Base-by-base conservation (phyloP, 2,113 vertebrate genomes). In the Periophthalmus modestus region DNA sequence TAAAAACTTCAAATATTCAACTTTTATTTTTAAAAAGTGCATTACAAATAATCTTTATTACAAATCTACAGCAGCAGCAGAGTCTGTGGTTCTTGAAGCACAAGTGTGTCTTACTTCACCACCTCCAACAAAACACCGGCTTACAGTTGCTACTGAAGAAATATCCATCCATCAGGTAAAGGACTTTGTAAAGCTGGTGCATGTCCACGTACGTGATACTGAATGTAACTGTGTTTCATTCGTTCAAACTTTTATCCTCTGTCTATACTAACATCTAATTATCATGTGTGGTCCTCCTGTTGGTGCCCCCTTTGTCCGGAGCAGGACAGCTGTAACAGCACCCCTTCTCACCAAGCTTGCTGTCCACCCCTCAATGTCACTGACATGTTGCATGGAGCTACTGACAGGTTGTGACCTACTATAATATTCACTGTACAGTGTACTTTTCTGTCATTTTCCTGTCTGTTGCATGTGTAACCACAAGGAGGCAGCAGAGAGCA, bases 321-420 rank as follows among this genome's bases (percentile, higher is more conserved):
- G 46, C 84, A 94, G 93, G 90, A 93, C 77, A 92, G 90, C 80
- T 87, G 87, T 80, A 92, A 90, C 82, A 89, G 85, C 88, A 92
- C 91, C 50, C 91, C 93, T 73, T 89, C 88, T 78, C 90, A 87
- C 83, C 92, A 89, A 89, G 89, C 87, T 75, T 94, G 92, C 87
- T 93, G 93, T 84, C 90, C 92, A 39, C 89, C 93, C 68, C 88
- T 94, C 74, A 90, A 73, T 84, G 92, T 93, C 74, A 87, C 88
- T 72, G 92, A 93, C 78, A 91, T 93, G 83, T 86, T 92, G 80
- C 91, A 92, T 81, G 91, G 89, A 88, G 90, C 90, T 71, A 87
- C 88, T 33, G 88, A 89, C 82, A 94, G 92, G 94, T 94, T 89
- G 69, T 69, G 69, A 69, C 68, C 55, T 72, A 69, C 24, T 18